Evolutionary conservation across 2,888 invertebrate genomes (phyloP), one percentile per base, ranked within the genome.

Genomic region (Andrena minutula): DNA sequence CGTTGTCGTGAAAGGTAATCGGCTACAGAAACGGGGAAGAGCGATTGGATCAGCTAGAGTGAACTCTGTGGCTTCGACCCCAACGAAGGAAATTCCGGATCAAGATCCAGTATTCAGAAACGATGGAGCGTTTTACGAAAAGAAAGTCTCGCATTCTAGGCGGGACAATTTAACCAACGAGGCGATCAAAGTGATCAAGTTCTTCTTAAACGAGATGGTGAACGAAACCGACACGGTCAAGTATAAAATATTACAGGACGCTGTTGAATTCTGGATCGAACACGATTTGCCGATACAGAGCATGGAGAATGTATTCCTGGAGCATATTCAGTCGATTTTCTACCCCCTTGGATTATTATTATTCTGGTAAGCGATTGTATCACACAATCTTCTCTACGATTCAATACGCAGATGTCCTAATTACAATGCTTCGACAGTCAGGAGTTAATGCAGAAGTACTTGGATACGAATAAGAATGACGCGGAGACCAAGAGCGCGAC

Each of bases 301-400:
- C 71, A 92, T 96, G 80, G 96, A 96, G 91, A 93, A 92, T 3
- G 94, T 96, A 3, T 93, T 96, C 72, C 91, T 95, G 20, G 95
- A 95, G 80, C 95, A 95, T 75, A 95, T 95, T 94, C 94, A 95
- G 79, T 94, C 94, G 49, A 86, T 93, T 47, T 94, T 90, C 86
- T 94, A 94, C 82, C 91, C 94, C 0, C 88, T 94, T 58, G 93
- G 94, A 74, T 87, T 94, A 69, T 80, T 94, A 30, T 75, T 94
- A 26, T 93, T 92, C 83, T 93, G 93, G 94, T 93, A 87, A 90
- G 83, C 83, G 58, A 53, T 49, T n/a, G 8, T 30, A 2, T 10
- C 28, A 1, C 35, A 5, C 1, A 20, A 64, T 51, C 32, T 26
- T 2, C 53, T 3, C 60, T 12, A 53, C 26, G 12, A 41, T 41